Percentiles rank a stretch among this genome's conserved stretches.
phyloP scores from a whole-genome alignment of 2,797 vertebrate species.

The Atherinosoma microstoma region DNA sequence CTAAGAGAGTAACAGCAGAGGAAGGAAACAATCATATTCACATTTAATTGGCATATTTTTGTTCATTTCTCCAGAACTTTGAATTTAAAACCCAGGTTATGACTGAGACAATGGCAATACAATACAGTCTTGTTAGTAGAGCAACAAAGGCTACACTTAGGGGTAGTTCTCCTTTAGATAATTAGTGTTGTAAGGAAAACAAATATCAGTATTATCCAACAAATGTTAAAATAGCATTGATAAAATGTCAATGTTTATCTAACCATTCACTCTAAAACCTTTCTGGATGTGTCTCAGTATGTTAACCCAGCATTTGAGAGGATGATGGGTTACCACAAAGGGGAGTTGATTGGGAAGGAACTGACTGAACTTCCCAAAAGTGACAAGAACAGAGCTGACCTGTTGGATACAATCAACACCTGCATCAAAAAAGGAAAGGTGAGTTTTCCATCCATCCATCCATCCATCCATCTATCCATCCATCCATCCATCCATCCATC shows the following conservation, averaged over 20 bases:
- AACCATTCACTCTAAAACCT: not conserved
- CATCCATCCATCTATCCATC: not conserved
- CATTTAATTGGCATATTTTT: not conserved
- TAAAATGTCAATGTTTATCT: no score
- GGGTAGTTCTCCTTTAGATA: not conserved
- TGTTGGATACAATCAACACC: constrained; percentile 93
- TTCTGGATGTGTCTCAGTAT: constrained; percentile 82
- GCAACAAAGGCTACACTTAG: not conserved
- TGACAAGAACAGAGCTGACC: constrained; percentile 90
- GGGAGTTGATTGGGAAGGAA: constrained; percentile 93
- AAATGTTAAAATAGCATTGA: not conserved
- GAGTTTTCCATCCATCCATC: constrained; percentile 7
- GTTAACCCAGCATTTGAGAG: constrained; percentile 95
- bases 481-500: not conserved
- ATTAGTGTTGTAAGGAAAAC: not conserved
- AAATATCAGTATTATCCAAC: not conserved
- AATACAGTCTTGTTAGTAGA: not conserved
- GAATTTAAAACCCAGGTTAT: not conserved
- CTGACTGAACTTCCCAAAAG: constrained; percentile 91
- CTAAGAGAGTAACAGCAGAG: no score
- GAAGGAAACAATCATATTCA: not conserved
- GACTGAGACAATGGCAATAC: no score
- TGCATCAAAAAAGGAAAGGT: constrained; percentile 96
- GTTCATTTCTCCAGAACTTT: not conserved
- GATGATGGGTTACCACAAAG: constrained; percentile 95